Evolutionary conservation across 2,888 invertebrate genomes (phyloP).

Genomic region (Cephus nigrinus): DNA sequence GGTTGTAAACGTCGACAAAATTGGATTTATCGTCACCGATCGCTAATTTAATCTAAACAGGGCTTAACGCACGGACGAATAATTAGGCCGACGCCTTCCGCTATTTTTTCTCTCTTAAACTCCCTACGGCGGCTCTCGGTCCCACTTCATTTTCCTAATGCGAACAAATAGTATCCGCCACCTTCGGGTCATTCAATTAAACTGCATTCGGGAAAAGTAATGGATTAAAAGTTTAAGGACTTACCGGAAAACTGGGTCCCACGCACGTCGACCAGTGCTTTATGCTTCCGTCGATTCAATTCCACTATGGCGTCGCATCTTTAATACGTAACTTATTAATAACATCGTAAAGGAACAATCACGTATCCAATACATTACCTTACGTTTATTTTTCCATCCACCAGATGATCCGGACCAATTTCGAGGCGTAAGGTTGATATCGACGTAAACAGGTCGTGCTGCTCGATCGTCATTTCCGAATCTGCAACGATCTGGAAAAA

Average conservation of each 20-base stretch:
- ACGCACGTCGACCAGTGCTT: conserved; percentile 41
- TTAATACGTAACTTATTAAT: background rate
- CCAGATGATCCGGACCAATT: conserved; percentile 60
- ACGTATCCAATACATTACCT: conserved; percentile 42
- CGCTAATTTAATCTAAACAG: conserved; percentile 29
- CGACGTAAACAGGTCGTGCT: conserved; percentile 63
- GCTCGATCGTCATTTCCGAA: conserved; percentile 54
- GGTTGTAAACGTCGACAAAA: conserved; percentile 33
- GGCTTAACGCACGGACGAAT: no score
- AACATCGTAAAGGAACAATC: background rate
- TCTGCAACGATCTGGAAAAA: conserved; percentile 58
- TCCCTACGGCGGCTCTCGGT: background rate
- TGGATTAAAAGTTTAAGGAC: conserved; percentile 17
- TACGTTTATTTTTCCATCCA: conserved; percentile 57
- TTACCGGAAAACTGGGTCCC: conserved; percentile 57
- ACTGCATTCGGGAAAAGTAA: no score
- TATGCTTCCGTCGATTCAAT: conserved; percentile 39
- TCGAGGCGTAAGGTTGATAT: conserved; percentile 64
- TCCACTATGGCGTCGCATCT: conserved; percentile 56
- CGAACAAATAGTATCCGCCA: no score
- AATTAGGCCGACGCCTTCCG: no score
- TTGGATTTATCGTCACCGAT: conserved; percentile 36
- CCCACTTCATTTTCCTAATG: no score
- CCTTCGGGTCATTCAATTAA: no score
- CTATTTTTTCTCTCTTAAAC: background rate